Percentiles rank a stretch among this genome's conserved stretches.
Evolutionary conservation across 2,113 vertebrate species (phyloP).

Genomic region (Leucopternis melanops): DNA sequence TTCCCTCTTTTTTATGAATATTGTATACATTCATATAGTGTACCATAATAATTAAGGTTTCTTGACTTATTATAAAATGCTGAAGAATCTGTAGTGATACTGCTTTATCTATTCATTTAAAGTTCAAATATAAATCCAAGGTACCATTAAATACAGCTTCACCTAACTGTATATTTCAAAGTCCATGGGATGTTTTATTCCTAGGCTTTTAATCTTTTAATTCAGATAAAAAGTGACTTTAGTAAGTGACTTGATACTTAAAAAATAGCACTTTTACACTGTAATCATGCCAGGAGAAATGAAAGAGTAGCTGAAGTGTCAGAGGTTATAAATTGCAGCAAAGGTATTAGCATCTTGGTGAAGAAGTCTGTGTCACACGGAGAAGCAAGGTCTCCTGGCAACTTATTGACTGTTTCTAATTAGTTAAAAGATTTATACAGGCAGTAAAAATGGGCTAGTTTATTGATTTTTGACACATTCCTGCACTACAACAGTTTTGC

Average conservation of each 20-base stretch:
- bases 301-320: conserved; percentile 26
- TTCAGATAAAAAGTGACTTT: conserved; percentile 50
- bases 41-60: conserved; percentile 22
- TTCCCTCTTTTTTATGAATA: conserved; percentile 23
- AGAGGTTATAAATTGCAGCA: conserved; percentile 46
- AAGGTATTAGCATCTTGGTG: conserved; percentile 10
- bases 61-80: conserved; percentile 47
- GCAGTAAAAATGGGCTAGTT: conserved; percentile 25
- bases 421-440: conserved; percentile 35
- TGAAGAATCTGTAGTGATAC: conserved; percentile 47
- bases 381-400: neutral
- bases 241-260: conserved; percentile 42
- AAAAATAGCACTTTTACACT: conserved; percentile 32
- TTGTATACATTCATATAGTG: neutral
- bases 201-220: conserved; percentile 54
- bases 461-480: neutral
- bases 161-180: conserved; percentile 46
- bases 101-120: conserved; percentile 48
- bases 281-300: conserved; percentile 42
- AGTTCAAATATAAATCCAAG: conserved; percentile 57
- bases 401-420: conserved; percentile 17
- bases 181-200: conserved; percentile 35
- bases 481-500: neutral
- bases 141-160: conserved; percentile 54
- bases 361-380: neutral